phyloP scores from a whole-genome alignment of 2,888 invertebrate species.

The Heliconius cydno region DNA sequence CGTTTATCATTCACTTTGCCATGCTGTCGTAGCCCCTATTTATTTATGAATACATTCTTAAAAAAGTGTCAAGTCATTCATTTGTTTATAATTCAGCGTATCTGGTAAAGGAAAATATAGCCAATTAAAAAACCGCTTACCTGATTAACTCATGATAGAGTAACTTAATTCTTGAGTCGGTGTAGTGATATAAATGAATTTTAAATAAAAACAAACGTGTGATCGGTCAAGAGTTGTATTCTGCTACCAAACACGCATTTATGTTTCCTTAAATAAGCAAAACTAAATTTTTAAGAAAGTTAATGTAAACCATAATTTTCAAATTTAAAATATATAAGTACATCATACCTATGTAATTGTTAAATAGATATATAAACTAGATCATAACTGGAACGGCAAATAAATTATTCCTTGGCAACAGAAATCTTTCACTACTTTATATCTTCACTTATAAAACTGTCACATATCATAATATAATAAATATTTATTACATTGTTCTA shows the following conservation, averaged over 20 bases:
- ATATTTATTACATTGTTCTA: no score
- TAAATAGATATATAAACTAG: not conserved
- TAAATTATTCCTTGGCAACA: not conserved
- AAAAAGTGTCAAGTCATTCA: constrained; percentile 58
- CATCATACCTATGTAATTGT: not conserved
- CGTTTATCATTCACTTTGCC: constrained; percentile 78
- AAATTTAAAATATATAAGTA: not conserved
- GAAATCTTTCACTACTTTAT: not conserved
- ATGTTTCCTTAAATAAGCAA: not conserved
- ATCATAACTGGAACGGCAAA: not conserved
- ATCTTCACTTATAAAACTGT: not conserved
- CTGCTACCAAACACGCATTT: not conserved
- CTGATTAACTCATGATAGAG: not conserved
- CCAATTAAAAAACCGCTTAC: constrained; percentile 26
- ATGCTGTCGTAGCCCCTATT: constrained; percentile 67
- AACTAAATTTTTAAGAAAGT: not conserved
- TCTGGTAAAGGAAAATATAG: constrained; percentile 22
- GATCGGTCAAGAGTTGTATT: no score
- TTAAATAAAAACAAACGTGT: no score
- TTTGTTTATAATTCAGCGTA: constrained; percentile 48
- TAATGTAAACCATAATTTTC: not conserved
- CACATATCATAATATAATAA: no score
- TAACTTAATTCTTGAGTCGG: not conserved
- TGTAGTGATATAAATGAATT: no score
- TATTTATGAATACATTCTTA: constrained; percentile 68